Conservation (phyloP, 1,140 invertebrate species). For the Pseudomyrmex gracilis region DNA sequence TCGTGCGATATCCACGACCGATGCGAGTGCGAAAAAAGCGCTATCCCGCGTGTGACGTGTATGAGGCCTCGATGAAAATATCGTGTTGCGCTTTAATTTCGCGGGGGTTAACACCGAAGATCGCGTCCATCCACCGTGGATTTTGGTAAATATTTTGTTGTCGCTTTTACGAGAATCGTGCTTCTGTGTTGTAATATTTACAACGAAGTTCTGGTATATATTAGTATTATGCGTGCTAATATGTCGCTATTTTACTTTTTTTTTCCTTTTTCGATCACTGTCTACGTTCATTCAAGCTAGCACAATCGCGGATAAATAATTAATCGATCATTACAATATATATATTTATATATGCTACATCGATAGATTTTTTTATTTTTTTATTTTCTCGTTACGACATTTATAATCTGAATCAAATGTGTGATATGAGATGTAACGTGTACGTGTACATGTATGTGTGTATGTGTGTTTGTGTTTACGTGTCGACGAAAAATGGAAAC, state of each 20-base stretch:
- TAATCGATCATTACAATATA: conserved; percentile 46
- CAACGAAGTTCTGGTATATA: not conserved
- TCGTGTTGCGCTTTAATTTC: not conserved
- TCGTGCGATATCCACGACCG: conserved; percentile 1
- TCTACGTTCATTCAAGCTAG: conserved; percentile 19
- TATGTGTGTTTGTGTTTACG: not conserved
- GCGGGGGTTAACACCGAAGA: not conserved
- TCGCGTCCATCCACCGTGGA: not conserved
- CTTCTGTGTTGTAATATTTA: conserved; percentile 8
- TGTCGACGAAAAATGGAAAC: conserved; percentile 65
- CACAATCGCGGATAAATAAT: conserved; percentile 44
- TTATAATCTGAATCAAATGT: conserved; percentile 33
- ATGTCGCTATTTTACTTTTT: not conserved
- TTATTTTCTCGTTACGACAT: conserved; percentile 23
- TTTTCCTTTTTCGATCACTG: not conserved
- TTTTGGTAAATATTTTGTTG: not conserved
- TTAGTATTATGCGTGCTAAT: conserved; percentile 11
- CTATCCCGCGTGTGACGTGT: not conserved
- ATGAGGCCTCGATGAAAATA: conserved; percentile 31
- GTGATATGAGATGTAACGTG: not conserved
- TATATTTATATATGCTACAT: conserved; percentile 33
- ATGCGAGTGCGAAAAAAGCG: conserved; percentile 9
- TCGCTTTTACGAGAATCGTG: not conserved
- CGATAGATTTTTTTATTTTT: conserved; percentile 36
- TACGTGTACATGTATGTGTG: not conserved